These are phyloP conservation scores for Somateria mollissima DNA, from an alignment of 2,797 vertebrate species.

Conservation along the genomic window DNA sequence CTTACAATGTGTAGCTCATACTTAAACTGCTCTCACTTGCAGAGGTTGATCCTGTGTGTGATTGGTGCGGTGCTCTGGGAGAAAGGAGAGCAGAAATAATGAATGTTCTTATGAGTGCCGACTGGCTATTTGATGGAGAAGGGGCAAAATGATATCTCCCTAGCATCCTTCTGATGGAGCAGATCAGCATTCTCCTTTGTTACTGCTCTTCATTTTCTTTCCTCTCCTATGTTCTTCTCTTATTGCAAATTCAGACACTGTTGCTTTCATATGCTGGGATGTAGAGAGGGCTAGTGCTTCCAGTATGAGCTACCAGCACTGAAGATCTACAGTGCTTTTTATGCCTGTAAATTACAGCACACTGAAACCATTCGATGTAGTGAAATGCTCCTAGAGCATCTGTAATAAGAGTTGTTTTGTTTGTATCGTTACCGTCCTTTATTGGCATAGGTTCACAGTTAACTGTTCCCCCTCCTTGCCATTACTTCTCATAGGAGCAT, in stretches of 20 bases:
- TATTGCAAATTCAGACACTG: background rate
- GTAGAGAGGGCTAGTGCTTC: background rate
- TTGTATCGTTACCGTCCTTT: background rate
- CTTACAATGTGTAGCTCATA: fast-evolving
- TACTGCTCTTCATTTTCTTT: background rate
- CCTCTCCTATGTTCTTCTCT: background rate
- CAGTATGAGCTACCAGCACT: background rate
- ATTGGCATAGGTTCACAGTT: background rate
- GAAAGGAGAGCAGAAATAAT: background rate
- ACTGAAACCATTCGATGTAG: background rate
- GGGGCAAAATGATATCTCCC: background rate
- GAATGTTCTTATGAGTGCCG: background rate
- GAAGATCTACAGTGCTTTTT: background rate
- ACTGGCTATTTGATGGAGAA: background rate
- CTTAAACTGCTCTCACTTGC: background rate
- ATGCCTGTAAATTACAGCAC: fast-evolving
- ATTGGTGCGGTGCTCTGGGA: background rate
- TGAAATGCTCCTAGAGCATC: background rate
- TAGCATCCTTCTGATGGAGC: background rate
- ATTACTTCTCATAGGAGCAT: background rate
- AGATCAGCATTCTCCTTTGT: background rate
- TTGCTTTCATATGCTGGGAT: background rate
- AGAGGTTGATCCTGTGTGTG: background rate
- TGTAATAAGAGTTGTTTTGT: background rate
- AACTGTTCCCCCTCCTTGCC: background rate